phyloP scores from a whole-genome alignment of 2,888 invertebrate species.

The Formica aserva region DNA sequence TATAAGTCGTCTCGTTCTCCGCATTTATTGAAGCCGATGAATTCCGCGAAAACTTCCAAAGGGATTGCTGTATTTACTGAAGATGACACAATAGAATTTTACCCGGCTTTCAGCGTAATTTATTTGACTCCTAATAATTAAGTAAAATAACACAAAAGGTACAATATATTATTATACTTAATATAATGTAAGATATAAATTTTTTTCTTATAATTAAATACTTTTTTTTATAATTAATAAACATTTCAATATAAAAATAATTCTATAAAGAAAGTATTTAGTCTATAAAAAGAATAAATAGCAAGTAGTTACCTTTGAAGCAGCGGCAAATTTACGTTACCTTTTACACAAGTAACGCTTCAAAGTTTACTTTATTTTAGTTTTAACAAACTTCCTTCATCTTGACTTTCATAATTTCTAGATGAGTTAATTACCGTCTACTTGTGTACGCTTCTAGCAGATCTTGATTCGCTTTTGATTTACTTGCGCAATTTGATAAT shows the following conservation, averaged over 20 bases:
- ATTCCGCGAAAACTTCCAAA: conserved; percentile 40
- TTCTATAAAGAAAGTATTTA: conserved; percentile 31
- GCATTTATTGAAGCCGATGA: conserved; percentile 59
- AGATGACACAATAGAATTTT: neutral
- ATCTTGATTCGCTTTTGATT: conserved; percentile 48
- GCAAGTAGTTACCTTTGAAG: conserved; percentile 52
- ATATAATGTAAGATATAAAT: neutral
- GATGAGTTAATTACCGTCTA: conserved; percentile 57
- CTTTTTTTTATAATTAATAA: neutral
- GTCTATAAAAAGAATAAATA: conserved; percentile 38
- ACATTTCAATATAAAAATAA: conserved; percentile 38
- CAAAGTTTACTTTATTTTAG: conserved; percentile 54
- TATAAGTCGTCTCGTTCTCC: conserved; percentile 61
- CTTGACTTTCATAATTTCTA: conserved; percentile 55
- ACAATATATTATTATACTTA: neutral
- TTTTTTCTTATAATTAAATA: neutral
- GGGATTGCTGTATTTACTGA: conserved; percentile 25
- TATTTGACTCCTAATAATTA: neutral
- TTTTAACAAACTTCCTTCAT: conserved; percentile 49
- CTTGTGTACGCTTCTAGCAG: conserved; percentile 48
- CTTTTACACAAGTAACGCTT: conserved; percentile 44
- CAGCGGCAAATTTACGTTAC: conserved; percentile 50
- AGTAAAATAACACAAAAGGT: neutral
- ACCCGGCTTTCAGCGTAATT: neutral
- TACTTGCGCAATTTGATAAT: conserved; percentile 39